Conservation (phyloP, 2,113 vertebrate genomes). For the Actenoides lindsayi region DNA sequence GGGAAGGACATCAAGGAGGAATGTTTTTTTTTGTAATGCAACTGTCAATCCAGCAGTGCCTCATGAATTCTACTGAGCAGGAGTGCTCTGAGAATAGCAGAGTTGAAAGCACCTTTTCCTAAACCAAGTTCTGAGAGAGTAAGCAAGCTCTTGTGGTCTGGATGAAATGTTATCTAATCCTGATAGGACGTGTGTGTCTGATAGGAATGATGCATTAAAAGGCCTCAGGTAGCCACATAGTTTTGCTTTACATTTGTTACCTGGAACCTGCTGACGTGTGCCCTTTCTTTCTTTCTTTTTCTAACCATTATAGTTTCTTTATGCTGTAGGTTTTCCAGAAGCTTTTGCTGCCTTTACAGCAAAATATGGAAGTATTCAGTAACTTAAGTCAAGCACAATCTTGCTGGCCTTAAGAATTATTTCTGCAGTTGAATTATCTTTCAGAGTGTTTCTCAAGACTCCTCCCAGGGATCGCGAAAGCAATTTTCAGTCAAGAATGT, state of each 20-base stretch:
- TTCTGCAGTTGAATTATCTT: constrained; percentile 26
- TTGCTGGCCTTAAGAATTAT: not conserved
- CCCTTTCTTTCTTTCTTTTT: not conserved
- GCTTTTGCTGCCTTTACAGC: not conserved
- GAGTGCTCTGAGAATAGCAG: not conserved
- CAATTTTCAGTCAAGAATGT: constrained; percentile 1
- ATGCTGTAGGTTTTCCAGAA: not conserved
- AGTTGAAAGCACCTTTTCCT: not conserved
- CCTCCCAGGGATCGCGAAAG: not conserved
- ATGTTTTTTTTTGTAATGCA: not conserved
- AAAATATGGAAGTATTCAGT: not conserved
- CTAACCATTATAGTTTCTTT: not conserved
- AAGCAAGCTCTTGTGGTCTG: not conserved
- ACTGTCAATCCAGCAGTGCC: not conserved
- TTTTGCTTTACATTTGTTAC: not conserved
- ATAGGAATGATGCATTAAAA: not conserved
- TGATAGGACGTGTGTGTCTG: not conserved
- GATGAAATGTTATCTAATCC: not conserved
- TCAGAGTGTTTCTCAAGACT: constrained; percentile 14
- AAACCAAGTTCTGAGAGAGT: not conserved
- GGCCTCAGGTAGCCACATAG: not conserved
- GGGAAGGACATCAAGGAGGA: not conserved
- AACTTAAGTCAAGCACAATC: not conserved
- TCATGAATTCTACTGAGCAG: not conserved
- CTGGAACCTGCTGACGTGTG: not conserved